Base-by-base conservation (phyloP, 2,113 vertebrate species). In the Neolamprologus hecqui region DNA sequence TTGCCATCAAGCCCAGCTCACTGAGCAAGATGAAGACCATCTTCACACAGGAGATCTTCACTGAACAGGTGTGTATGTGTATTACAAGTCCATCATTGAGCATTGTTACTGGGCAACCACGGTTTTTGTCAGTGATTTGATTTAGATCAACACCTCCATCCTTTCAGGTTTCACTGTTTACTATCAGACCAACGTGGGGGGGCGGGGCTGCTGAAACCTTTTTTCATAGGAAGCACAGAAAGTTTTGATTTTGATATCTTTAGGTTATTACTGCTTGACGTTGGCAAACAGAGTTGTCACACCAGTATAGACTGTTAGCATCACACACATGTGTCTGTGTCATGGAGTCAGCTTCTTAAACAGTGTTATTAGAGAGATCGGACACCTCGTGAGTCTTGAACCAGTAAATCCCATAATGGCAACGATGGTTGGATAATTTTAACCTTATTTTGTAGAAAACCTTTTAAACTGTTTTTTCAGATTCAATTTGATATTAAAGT, bases 21-120 rank as follows among this genome's bases (percentile, higher is more conserved):
- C 96, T 99, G 63, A 98, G 98, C 95, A 99, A 99, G 85, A 99
- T 99, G 98, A 99, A 99, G 96, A 99, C 98, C 8, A 98, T 99
- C 93, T 99, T 99, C 94, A 99, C 98, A 11, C 98, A 99, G 84
- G 99, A 99, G 94, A 99, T 99, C 95, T 99, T 99, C 95, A 99
- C 98, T n/a, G 99, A 99, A 60, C 98, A 99, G 98, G 99, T 99
- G 95, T 33, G 55, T 40, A 98, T 68, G 98, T 14, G 1, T 10
- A 14, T 31, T 45, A 10, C 5, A 54, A 13, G 9, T 49, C 31
- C 17, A 28, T 45, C 13, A 9, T 15, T 4, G 6, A 1, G 37
- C 1, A 65, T 6, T 7, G 63, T 65, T 82, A 33, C 17, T 10
- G 14, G 49, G 37, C 21, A 63, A 13, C 9, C 37, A 9, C 9